Evolutionary conservation across 2,797 vertebrate genomes (phyloP).

Genomic region (Enteromius mattozi): DNA sequence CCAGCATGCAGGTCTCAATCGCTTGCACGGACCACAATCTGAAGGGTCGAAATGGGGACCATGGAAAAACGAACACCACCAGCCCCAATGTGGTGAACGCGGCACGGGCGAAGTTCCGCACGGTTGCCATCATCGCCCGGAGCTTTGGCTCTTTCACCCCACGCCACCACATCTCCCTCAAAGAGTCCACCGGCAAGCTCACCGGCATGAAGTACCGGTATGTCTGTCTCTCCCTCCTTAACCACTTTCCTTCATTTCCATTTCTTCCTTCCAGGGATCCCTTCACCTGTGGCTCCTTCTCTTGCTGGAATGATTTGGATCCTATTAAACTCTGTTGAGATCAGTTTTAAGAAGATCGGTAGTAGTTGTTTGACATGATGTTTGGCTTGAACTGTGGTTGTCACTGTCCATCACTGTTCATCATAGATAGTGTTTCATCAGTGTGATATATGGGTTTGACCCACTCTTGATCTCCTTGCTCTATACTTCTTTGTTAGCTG

Average conservation of each 20-base stretch:
- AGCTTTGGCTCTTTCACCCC: conserved; percentile 95
- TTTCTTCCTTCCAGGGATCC: neutral
- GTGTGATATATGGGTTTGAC: conserved; percentile 5
- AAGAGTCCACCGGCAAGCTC: conserved; percentile 97
- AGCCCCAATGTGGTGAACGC: conserved; percentile 94
- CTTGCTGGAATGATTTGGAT: conserved; percentile 7
- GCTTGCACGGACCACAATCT: conserved; percentile 98
- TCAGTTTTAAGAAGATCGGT: neutral
- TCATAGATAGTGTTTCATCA: neutral
- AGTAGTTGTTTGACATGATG: neutral
- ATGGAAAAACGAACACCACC: conserved; percentile 90
- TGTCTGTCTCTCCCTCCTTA: conserved; percentile 58
- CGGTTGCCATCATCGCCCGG: conserved; percentile 96
- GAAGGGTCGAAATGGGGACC: conserved; percentile 95
- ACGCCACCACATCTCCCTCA: conserved; percentile 95
- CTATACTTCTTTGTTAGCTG: neutral
- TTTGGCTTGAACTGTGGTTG: neutral
- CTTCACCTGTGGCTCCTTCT: conserved; percentile 23
- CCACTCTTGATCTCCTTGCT: neutral
- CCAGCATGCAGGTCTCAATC: conserved; percentile 97
- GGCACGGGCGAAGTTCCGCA: conserved; percentile 95
- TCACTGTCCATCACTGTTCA: neutral
- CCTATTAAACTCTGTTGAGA: conserved; percentile 26
- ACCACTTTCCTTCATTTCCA: conserved; percentile 1
- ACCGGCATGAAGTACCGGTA: conserved; percentile 99